A percentile compares a stretch with the other conserved stretches of the same genome.
Conservation (phyloP, 2,888 invertebrate genomes). For the Strigamia transsilvanica region DNA sequence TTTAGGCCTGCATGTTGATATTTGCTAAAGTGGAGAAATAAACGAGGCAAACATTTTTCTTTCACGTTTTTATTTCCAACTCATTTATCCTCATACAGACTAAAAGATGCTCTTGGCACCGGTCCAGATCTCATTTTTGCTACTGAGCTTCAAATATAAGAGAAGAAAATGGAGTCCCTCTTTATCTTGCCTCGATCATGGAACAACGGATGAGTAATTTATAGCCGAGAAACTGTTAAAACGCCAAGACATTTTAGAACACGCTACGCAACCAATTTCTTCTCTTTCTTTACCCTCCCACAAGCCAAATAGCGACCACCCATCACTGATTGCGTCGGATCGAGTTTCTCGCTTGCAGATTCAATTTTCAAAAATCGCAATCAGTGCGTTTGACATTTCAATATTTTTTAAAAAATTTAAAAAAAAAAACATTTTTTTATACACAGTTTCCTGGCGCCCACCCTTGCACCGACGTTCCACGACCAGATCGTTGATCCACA, state of each 20-base stretch:
- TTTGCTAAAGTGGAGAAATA: slow-evolving; percentile 37
- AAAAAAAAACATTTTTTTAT: too few species aligned
- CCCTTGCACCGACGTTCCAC: too few species aligned
- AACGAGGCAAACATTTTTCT: slow-evolving; percentile 42
- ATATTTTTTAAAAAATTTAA: too few species aligned
- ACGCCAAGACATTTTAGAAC: slow-evolving; percentile 13
- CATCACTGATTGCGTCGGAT: slow-evolving; percentile 2
- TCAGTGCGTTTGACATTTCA: too few species aligned
- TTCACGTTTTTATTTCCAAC: slow-evolving; percentile 44
- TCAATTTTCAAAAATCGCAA: slow-evolving; percentile 6
- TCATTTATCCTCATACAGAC: slow-evolving; percentile 42
- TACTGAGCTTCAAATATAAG: slow-evolving; percentile 36
- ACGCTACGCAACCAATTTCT: not conserved
- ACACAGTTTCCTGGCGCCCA: too few species aligned
- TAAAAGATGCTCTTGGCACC: slow-evolving; percentile 29
- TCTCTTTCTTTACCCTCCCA: not conserved
- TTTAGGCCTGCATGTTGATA: slow-evolving; percentile 16
- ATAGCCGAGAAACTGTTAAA: slow-evolving; percentile 4
- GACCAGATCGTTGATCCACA: too few species aligned
- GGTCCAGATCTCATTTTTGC: slow-evolving; percentile 41
- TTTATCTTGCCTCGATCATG: slow-evolving; percentile 42
- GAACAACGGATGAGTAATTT: slow-evolving; percentile 42
- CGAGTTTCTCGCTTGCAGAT: not conserved
- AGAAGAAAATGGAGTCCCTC: slow-evolving; percentile 40
- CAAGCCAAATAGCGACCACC: not conserved